phyloP scores from a whole-genome alignment of 2,888 invertebrate species.

The Linnaemya tessellans region DNA sequence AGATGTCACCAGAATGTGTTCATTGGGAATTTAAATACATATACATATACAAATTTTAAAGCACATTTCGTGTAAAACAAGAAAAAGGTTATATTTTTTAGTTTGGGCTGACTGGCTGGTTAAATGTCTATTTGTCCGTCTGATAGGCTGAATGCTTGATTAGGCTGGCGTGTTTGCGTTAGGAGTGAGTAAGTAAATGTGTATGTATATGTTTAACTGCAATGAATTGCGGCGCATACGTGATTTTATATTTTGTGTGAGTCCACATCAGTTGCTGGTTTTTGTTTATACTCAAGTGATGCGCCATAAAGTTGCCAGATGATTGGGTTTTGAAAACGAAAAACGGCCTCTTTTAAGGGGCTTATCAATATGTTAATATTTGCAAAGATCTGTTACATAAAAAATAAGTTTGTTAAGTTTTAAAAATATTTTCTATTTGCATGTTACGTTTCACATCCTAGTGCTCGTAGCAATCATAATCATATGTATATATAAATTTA shows the following conservation, averaged over 20 bases:
- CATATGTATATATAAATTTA: no score
- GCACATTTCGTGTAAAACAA: not conserved
- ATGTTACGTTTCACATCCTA: no score
- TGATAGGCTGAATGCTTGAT: slow-evolving; percentile 37
- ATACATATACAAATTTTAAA: not conserved
- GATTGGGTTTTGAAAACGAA: not conserved
- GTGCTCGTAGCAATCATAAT: no score
- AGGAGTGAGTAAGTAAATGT: slow-evolving; percentile 14
- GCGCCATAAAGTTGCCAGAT: slow-evolving; percentile 23
- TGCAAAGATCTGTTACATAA: no score
- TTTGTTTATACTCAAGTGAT: no score
- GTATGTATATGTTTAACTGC: not conserved
- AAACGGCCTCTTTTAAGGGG: not conserved
- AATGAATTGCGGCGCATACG: slow-evolving; percentile 41
- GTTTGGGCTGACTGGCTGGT: slow-evolving; percentile 50
- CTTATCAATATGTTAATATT: no score
- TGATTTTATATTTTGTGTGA: slow-evolving; percentile 44
- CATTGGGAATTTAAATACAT: slow-evolving; percentile 40
- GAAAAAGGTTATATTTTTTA: slow-evolving; percentile 63
- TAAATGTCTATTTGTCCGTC: slow-evolving; percentile 42
- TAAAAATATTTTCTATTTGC: no score
- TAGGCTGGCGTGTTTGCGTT: slow-evolving; percentile 13
- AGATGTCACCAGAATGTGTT: no score
- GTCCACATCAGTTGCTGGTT: no score
- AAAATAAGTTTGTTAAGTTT: no score